Percentiles rank a stretch among this genome's conserved stretches.
These are phyloP conservation scores for Zaprionus nigranus DNA, from an alignment of 1,140 invertebrate genomes.

Conservation along the genomic window DNA sequence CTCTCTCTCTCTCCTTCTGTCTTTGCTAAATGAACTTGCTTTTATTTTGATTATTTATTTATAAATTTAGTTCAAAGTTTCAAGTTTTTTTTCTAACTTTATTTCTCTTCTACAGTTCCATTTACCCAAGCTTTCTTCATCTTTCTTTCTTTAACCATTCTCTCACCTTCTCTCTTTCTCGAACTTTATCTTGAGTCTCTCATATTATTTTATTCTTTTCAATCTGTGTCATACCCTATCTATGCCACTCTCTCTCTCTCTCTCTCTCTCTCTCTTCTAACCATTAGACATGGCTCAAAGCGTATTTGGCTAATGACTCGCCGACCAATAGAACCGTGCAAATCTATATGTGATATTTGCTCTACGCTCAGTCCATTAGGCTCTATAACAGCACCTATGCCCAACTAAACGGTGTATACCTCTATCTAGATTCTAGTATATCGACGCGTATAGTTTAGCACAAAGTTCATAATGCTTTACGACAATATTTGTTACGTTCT, in stretches of 20 bases:
- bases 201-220: not conserved
- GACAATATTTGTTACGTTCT: conserved; percentile 36
- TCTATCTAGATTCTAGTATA: not conserved
- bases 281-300: conserved; percentile 18
- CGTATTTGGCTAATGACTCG: conserved; percentile 14
- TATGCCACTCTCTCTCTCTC: not conserved
- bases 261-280: conserved; percentile 1
- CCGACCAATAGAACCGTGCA: conserved; percentile 5
- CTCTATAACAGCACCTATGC: not conserved
- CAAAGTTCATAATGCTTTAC: conserved; percentile 43
- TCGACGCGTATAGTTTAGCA: conserved; percentile 24
- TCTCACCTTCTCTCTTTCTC: not conserved
- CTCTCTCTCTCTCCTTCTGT: not conserved
- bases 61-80: not conserved
- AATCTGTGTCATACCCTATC: not conserved
- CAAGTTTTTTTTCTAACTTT: not conserved
- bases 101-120: not conserved
- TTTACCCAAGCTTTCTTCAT: not conserved
- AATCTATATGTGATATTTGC: conserved; percentile 12
- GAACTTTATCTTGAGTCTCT: not conserved
- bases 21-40: not conserved
- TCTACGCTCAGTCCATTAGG: conserved; percentile 5
- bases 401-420: not conserved
- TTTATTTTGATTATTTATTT: not conserved
- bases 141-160: not conserved